Evolutionary conservation across 1,140 invertebrate species (phyloP).

Genomic region (Diorhabda elongata): DNA sequence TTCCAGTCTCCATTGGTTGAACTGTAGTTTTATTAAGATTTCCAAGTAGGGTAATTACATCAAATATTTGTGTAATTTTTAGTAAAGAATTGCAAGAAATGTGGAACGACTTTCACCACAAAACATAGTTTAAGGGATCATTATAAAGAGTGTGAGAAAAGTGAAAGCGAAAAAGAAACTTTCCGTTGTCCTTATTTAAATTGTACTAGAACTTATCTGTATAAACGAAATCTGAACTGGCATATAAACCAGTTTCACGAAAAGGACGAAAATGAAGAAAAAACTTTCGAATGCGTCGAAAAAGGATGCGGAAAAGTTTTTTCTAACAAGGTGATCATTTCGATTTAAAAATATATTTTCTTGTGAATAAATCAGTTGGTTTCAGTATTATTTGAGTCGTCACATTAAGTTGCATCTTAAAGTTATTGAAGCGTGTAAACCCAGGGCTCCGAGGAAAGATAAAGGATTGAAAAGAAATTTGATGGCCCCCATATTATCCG

Average conservation of each 20-base stretch:
- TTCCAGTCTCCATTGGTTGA: background rate
- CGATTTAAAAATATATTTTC: too few species aligned
- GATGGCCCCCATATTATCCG: constrained; percentile 20
- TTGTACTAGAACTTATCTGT: constrained; percentile 40
- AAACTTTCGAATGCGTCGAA: background rate
- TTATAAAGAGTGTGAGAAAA: constrained; percentile 43
- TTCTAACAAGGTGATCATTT: background rate
- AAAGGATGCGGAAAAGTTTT: background rate
- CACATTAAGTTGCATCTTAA: too few species aligned
- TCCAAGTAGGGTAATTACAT: background rate
- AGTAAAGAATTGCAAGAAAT: constrained; percentile 51
- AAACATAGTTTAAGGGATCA: constrained; percentile 47
- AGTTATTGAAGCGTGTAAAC: constrained; percentile 5
- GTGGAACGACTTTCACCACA: constrained; percentile 47
- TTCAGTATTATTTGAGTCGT: too few species aligned
- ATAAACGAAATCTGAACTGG: constrained; percentile 26
- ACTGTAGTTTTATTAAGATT: constrained; percentile 15
- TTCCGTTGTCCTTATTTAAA: constrained; percentile 48
- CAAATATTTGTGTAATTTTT: constrained; percentile 33
- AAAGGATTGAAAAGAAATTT: constrained; percentile 26
- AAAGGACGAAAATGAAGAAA: constrained; percentile 6
- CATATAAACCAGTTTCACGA: constrained; percentile 27
- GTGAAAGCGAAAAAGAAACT: constrained; percentile 28
- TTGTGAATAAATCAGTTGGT: too few species aligned
- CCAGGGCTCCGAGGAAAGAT: constrained; percentile 23